Conservation (phyloP, 1,140 invertebrate species). For the Panulirus ornatus region DNA sequence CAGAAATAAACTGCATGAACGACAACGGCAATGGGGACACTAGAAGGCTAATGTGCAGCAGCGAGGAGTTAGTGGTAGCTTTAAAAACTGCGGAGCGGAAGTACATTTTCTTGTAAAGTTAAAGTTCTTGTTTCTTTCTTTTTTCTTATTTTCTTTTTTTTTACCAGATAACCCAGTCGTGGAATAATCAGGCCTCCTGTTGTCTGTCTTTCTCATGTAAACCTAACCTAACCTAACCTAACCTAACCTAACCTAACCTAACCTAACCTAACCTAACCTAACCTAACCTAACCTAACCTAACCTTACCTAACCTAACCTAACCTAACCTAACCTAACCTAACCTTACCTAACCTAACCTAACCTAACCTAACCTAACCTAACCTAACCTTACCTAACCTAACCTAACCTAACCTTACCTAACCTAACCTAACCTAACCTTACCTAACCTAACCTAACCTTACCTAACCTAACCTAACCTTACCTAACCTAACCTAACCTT, state of each 20-base stretch:
- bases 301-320: not conserved
- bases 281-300: conserved; percentile 4
- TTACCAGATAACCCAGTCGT: too few species aligned
- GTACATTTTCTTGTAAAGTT: too few species aligned
- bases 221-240: conserved; percentile 1
- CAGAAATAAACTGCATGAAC: too few species aligned
- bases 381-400: conserved; percentile 3
- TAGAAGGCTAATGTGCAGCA: too few species aligned
- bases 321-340: conserved; percentile 4
- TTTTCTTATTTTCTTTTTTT: too few species aligned
- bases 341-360: conserved; percentile 3
- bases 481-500: conserved; percentile 4
- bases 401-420: conserved; percentile 3
- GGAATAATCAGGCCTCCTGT: too few species aligned
- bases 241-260: conserved; percentile 9
- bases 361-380: conserved; percentile 9
- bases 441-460: not conserved
- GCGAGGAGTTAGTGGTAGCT: too few species aligned
- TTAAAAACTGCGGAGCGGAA: too few species aligned
- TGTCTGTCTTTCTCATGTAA: too few species aligned
- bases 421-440: too few species aligned
- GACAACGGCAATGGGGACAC: too few species aligned
- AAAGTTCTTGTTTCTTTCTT: too few species aligned
- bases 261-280: conserved; percentile 9
- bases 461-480: not conserved